Base-by-base conservation (phyloP, 2,888 invertebrate species). In the Trissonchulus latispiculum region DNA sequence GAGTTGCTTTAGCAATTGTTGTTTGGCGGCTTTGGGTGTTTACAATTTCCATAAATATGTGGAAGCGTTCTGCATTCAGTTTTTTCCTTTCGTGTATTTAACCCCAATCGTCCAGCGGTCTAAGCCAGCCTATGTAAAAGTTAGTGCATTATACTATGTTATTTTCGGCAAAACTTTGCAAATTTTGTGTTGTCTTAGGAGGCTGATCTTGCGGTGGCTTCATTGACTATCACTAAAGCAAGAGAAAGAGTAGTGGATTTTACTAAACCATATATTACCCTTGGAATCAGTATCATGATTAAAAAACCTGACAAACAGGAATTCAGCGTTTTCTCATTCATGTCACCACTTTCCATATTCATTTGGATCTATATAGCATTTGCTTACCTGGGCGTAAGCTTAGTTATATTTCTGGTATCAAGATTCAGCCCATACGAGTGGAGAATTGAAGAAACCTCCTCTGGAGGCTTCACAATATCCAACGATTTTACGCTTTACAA, bases 401-500 rank as follows among this genome's bases (percentile, higher is more conserved):
- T 72, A 18, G 37, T 74, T 33, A 74, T 74, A n/a, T 74, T 62
- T 37, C 66, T 71, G 37, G 72, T 74, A 8, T 33, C 70, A 2
- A 35, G 74, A 33, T 71, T 74, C 66, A 71, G 71, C 29, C 74
- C 74, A 36, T 93, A 94, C 84, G 99, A 99, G 85, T 99, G 97
- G 97, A 88, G 92, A 76, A 84, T 85, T 18, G 83, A 84, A 66
- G 83, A 84, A 88, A 82, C 80, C 71, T 77, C 80, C 2, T 78
- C 78, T 61, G 81, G 83, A 59, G 82, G 80, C 36, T 83, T 83
- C 70, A 81, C 83, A 18, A 81, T 82, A 36, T 80, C 82, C 62
- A 95, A 95, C 83, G 93, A 94, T 83, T 96, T 96, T 85, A 92
- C 91, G 80, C 91, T 96, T 82, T 88, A 92, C 85, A 96, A 96